Evolutionary conservation across 2,113 vertebrate species (phyloP).

Genomic region (Gadus macrocephalus): DNA sequence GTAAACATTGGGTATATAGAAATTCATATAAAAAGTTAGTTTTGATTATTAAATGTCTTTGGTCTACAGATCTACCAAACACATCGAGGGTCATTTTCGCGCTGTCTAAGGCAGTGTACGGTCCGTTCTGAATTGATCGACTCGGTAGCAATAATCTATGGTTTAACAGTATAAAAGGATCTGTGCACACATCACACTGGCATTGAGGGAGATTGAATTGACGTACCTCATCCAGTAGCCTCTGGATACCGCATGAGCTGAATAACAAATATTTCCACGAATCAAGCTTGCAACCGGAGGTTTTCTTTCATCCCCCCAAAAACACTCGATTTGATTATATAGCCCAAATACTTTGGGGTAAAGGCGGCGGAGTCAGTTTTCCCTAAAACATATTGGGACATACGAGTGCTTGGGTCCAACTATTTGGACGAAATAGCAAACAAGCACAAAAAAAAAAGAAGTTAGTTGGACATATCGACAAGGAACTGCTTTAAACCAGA

Average conservation of each 20-base stretch:
- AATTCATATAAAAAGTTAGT: too few species aligned
- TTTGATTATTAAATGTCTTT: too few species aligned
- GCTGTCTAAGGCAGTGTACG: not conserved
- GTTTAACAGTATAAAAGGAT: conserved; percentile 60
- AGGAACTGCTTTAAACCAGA: too few species aligned
- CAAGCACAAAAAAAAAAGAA: too few species aligned
- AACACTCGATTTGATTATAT: conserved; percentile 22
- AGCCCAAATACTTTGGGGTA: conserved; percentile 8
- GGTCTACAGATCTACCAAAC: too few species aligned
- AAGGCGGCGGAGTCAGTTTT: too few species aligned
- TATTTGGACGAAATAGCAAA: too few species aligned
- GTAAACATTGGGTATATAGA: too few species aligned
- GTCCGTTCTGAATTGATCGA: too few species aligned
- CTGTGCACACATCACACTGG: conserved; percentile 58
- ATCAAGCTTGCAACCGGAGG: conserved; percentile 61
- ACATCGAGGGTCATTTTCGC: conserved; percentile 18
- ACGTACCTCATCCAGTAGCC: conserved; percentile 69
- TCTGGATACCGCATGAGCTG: conserved; percentile 67
- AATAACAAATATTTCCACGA: conserved; percentile 70
- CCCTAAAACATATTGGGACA: too few species aligned
- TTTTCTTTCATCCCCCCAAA: conserved; percentile 50
- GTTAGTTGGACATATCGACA: too few species aligned
- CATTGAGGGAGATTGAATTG: conserved; percentile 69
- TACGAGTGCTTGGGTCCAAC: too few species aligned
- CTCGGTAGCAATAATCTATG: conserved; percentile 29